Evolutionary conservation across 2,113 vertebrate genomes (phyloP), one percentile per base, ranked within the genome.

Genomic region (Lamprologus ornatipinnis): DNA sequence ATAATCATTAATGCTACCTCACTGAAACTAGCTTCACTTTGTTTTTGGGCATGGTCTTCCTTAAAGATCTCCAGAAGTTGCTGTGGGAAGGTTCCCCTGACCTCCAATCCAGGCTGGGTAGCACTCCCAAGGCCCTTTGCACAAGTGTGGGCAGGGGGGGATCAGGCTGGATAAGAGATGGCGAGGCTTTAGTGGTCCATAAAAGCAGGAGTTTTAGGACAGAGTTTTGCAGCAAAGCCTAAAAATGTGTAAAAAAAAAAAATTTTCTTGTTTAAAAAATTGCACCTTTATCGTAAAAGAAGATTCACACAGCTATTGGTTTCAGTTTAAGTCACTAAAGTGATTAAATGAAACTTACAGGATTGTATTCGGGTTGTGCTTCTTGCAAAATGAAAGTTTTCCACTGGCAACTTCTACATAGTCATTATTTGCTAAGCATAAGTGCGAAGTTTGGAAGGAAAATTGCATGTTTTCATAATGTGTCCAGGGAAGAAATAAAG

Each of bases 61-160:
- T 92, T 31, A 99, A 83, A 17, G 94, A 93, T 40, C 88, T 97
- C 98, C 97, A 99, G 93, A 98, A 99, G 3, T 93, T 93, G 33
- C 94, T 95, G 70, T 89, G 87, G 8, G 55, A 28, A 19, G 96
- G 93, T 60, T 90, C 49, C 3, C 90, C 94, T 28, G 95, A 81
- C 80, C 87, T 96, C 97, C 97, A 98, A 1, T 94, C 80, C 87
- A 98, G 0, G 0, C 92, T 49, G 7, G 98, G 98, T 6, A 99
- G 95, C 81, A 98, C 96, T 54, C 94, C 94, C 75, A 99, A 92
- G 19, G 97, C 97, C 84, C 95, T 97, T 60, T 93, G 96, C 84
- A 98, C 96, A 10, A 96, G 91, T 51, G 91, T 37, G 80, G 98
- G 96, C 68, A 98, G 92, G 4, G 93, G 93, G 3, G 96, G 91